phyloP scores from a whole-genome alignment of 2,888 invertebrate genomes.

The Gari tellinella region DNA sequence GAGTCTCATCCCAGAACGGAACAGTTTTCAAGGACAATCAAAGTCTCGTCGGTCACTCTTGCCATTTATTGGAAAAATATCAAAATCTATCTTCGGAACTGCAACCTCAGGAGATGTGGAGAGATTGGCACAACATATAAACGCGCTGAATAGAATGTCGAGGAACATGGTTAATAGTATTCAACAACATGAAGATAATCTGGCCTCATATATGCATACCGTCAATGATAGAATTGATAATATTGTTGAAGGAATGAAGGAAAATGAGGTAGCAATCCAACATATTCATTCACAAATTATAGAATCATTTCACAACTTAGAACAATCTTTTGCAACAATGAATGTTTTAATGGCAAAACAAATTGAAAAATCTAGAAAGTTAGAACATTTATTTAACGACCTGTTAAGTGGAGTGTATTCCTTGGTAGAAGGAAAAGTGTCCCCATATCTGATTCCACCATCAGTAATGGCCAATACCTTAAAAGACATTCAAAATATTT shows the following conservation, averaged over 20 bases:
- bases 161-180: slow-evolving; percentile 3
- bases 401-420: slow-evolving; percentile 36
- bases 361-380: slow-evolving; percentile 13
- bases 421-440: slow-evolving; percentile 39
- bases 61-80: slow-evolving; percentile 27
- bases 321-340: slow-evolving; percentile 17
- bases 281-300: slow-evolving; percentile 18
- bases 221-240: slow-evolving; percentile 17
- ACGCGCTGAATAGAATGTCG: slow-evolving; percentile 9
- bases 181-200: slow-evolving; percentile 16
- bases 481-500: slow-evolving; percentile 13
- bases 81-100: slow-evolving; percentile 19
- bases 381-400: slow-evolving; percentile 22
- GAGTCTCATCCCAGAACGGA: slow-evolving; percentile 15
- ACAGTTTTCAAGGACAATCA: too few species aligned
- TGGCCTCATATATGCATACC: slow-evolving; percentile 16
- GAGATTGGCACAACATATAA: slow-evolving; percentile 16
- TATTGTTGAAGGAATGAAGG: slow-evolving; percentile 9
- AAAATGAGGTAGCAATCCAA: slow-evolving; percentile 28
- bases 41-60: slow-evolving; percentile 10
- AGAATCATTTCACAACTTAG: slow-evolving; percentile 15
- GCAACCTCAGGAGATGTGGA: slow-evolving; percentile 31
- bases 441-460: slow-evolving; percentile 27
- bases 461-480: slow-evolving; percentile 11
- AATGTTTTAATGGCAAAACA: slow-evolving; percentile 13